Base-by-base conservation (phyloP, 2,888 invertebrate genomes). In the Eupithecia subumbrata region DNA sequence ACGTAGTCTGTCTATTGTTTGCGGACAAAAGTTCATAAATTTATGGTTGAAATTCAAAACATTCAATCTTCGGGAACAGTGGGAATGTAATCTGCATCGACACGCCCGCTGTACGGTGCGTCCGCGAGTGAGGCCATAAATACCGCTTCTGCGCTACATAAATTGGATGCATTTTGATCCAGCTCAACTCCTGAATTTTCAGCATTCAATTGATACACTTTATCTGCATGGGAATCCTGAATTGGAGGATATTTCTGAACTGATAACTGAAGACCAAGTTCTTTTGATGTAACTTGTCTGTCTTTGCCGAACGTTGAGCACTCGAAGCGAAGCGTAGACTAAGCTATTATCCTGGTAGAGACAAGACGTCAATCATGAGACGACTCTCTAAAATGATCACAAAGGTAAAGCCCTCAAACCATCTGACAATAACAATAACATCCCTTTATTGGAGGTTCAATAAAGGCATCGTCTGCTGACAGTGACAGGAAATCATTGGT, bases 21-120 rank as follows among this genome's bases (percentile, higher is more conserved):
- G 63, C 71, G 76, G 67, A 69, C 76, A 71, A 76, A 74, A 74
- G 74, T 75, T 71, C 77, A 74, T 75, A 77, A 74, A 77, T 77
- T 77, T 77, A 60, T 63, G 70, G 70, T 75, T 71, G 74, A 68
- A 72, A 76, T 75, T 76, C 76, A 77, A 78, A 80, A 78, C 78
- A 74, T 76, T 77, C 80, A 79, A 77, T 78, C 78, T 76, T 74
- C 73, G 75, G 78, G 64, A 73, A 76, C 76, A 78, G 75, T 79
- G 77, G 73, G 75, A 80, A 76, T 78, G 77, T 79, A 80, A 77
- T 80, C 79, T 80, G 69, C 77, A 74, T 76, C 78, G 81, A 79
- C 81, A 81, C 75, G 76, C 73, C 73, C 72, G 78, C 74, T 79
- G 80, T 74, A 79, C 76, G 78, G 72, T 75, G 75, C 74, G 76